phyloP scores from a whole-genome alignment of 2,888 invertebrate genomes.

The Danaus chrysippus region DNA sequence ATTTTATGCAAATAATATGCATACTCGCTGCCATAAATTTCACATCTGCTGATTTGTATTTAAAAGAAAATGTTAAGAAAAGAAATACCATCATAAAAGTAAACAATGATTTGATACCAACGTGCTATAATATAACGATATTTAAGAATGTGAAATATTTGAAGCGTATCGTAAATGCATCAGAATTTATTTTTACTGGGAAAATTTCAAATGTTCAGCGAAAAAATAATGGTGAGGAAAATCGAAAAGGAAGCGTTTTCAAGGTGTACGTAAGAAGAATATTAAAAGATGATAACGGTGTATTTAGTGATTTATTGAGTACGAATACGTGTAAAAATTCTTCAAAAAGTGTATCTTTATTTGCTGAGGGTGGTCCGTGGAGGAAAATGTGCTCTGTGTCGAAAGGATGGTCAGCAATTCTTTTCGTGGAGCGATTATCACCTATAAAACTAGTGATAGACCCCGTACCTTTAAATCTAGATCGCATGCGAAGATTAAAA shows the following conservation, averaged over 20 bases:
- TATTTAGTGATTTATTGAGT: constrained; percentile 67
- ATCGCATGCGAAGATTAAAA: constrained; percentile 66
- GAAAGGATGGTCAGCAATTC: constrained; percentile 58
- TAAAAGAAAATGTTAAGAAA: constrained; percentile 70
- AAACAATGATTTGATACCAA: constrained; percentile 54
- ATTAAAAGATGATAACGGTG: constrained; percentile 67
- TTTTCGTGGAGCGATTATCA: constrained; percentile 56
- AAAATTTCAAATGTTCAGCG: constrained; percentile 68
- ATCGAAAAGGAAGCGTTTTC: constrained; percentile 56
- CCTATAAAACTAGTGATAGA: constrained; percentile 63
- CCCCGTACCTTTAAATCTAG: constrained; percentile 66
- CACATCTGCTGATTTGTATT: constrained; percentile 53
- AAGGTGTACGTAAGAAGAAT: constrained; percentile 72
- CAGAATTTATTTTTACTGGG: constrained; percentile 73
- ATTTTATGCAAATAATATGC: constrained; percentile 32
- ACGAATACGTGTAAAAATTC: constrained; percentile 67
- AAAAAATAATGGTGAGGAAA: constrained; percentile 47
- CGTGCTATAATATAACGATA: constrained; percentile 62
- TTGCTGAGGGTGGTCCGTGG: constrained; percentile 56
- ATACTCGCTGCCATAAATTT: constrained; percentile 37
- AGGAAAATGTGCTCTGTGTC: constrained; percentile 43
- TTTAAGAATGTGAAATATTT: constrained; percentile 67
- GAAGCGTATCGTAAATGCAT: constrained; percentile 58
- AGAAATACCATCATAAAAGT: constrained; percentile 68
- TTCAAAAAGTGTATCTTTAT: constrained; percentile 62